These are phyloP conservation scores for Coregonus suidteri DNA, from an alignment of 2,797 vertebrate species.

Conservation along the genomic window DNA sequence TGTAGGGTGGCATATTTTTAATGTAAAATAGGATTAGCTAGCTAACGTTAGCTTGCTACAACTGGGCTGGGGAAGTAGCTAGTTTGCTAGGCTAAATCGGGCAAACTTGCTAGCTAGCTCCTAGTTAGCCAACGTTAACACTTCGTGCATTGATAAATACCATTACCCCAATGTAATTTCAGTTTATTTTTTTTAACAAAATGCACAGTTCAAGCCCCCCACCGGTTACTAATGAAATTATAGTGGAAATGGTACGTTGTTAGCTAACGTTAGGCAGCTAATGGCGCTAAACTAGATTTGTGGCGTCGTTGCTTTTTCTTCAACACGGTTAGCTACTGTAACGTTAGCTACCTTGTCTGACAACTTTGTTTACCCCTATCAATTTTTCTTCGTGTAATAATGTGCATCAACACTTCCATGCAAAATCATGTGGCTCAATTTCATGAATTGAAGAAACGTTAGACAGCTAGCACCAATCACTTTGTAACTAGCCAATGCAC, in stretches of 20 bases:
- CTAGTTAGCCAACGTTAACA: neutral
- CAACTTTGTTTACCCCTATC: neutral
- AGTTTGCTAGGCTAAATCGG: neutral
- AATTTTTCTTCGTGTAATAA: neutral
- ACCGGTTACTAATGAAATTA: neutral
- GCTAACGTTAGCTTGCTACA: neutral
- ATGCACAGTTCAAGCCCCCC: neutral
- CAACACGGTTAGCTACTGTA: conserved; percentile 8
- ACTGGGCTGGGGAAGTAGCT: neutral
- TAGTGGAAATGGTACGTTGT: neutral
- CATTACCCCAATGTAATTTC: neutral
- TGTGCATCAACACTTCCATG: neutral
- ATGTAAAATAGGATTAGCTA: neutral
- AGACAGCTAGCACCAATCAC: neutral
- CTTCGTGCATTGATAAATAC: neutral
- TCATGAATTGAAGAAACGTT: neutral
- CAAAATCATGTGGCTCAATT: neutral
- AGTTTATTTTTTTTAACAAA: neutral
- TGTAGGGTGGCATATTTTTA: too few species aligned
- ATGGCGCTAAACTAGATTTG: conserved; percentile 57
- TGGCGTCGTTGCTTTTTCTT: conserved; percentile 72
- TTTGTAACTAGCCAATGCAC: neutral
- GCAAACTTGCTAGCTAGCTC: neutral
- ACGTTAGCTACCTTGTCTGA: neutral
- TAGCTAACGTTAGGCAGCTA: neutral